Base-by-base conservation (phyloP, 1,140 invertebrate species). In the Diachasmimorpha longicaudata region DNA sequence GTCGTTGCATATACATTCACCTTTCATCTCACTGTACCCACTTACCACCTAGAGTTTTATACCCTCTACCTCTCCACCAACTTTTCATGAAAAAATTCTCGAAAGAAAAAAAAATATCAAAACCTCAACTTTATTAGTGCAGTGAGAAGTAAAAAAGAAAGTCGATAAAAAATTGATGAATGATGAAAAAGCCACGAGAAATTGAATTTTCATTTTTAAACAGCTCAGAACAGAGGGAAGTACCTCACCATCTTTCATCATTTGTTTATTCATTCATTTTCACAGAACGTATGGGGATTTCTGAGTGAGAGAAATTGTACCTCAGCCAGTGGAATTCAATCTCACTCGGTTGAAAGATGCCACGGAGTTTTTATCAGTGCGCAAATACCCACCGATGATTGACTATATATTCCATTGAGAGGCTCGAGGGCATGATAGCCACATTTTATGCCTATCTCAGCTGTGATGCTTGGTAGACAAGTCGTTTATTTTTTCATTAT, bases 131-230 rank as follows among this genome's bases (percentile, higher is more conserved):
- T 68, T 37, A 37, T 39, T 6, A 68, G 66, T 31, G 19, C 58
- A 66, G 23, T 31, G 58, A 31, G 13, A 66, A 36, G 9, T 42
- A 42, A 16, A 52, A 52, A 52, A 8, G 48, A 52, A 19, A 52
- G 48, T 19, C 48, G 9, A 52, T 52, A 16, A 63, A 63, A 63
- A 23, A 63, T 19, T 14, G 5, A 63, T 25, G 58, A 63, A 63
- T 63, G 23, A 63, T 63, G 19, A 63, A 63, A 63, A 63, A 23
- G 19, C 58, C 39, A 9, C 3, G 58, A 37, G n/a, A 37, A 68
- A 68, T 68, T 68, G 66, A 37, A 68, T 37, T 68, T 68, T 68
- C 2, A 68, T 68, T 68, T 68, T 68, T 68, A 68, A 68, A 68
- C 36, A 37, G 23, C 48, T 19, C 9, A 63, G 14, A 25, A 14